Evolutionary conservation across 2,888 invertebrate species (phyloP).

Genomic region (Dione vanillae): DNA sequence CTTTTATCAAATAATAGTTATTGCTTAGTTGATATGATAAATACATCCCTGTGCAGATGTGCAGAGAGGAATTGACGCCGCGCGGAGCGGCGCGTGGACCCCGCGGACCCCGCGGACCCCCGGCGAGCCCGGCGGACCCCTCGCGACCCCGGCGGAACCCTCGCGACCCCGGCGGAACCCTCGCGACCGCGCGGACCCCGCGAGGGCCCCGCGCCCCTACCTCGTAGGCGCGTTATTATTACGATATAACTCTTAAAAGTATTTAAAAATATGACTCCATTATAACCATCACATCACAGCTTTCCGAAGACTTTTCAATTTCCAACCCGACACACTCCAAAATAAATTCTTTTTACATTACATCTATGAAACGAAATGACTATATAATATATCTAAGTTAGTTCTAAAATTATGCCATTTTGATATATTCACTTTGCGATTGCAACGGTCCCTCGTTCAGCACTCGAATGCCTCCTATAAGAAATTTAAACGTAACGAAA

Average conservation of each 20-base stretch:
- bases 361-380: constrained; percentile 84
- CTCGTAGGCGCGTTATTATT: constrained; percentile 53
- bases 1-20: constrained; percentile 82
- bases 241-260: constrained; percentile 81
- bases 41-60: constrained; percentile 67
- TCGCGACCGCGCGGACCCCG: constrained; percentile 33
- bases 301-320: constrained; percentile 82
- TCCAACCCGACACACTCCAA: constrained; percentile 80
- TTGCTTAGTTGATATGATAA: constrained; percentile 83
- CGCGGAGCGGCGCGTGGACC: constrained; percentile 36
- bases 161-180: constrained; percentile 26
- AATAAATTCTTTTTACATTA: constrained; percentile 83
- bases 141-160: constrained; percentile 21
- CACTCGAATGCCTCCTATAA: constrained; percentile 82
- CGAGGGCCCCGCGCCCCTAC: constrained; percentile 31
- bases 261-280: constrained; percentile 84
- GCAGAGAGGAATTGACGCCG: constrained; percentile 42
- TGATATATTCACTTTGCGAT: constrained; percentile 83
- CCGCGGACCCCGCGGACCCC: constrained; percentile 1
- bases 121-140: too few relatives aligned
- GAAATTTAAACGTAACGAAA: constrained; percentile 74
- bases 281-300: constrained; percentile 84
- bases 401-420: constrained; percentile 84
- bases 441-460: constrained; percentile 84
- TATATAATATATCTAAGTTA: constrained; percentile 82